Evolutionary conservation across 1,140 invertebrate species (phyloP), one percentile per base, ranked within the genome.

Genomic region (Pentalonia nigronervosa): DNA sequence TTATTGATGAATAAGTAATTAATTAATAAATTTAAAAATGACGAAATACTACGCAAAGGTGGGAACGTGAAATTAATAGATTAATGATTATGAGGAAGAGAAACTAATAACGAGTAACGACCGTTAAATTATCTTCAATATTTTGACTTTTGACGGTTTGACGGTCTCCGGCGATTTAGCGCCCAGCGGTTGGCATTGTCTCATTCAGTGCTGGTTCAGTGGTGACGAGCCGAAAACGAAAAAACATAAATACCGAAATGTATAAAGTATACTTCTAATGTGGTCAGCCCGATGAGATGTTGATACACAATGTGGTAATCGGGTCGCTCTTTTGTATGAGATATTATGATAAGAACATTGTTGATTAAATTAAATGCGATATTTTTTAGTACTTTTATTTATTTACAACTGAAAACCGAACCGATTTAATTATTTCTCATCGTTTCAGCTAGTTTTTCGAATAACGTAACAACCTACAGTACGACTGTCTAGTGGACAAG

Each of bases 311-410:
- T 83, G 34, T 11, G 23, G 7, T 48, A 47, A 47, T 88, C 47
- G 8, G 36, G 86, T n/a, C 50, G 30, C 9, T 76, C 60, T 88
- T 48, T 48, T 41, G 14, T 45, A 88, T 76, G 17, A n/a, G 50
- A 89, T 89, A 89, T 41, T n/a, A 7, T n/a, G 50, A 89, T 89
- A 89, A 89, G 50, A 89, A 56, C 48, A 89, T 36, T 86, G 48
- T 89, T 89, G 88, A 89, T 56, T 89, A 89, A 89, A 89, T 56
- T 11, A 56, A 89, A 89, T 53, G 34, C n/a, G 6, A 53, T 53
- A 36, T 53, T 53, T 53, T 17, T 50, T 48, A 11, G 25, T 47
- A 30, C 25, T 87, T 87, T 30, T 50, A 34, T 88, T 88, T 48
- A 48, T n/a, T 48, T 30, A 47, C 60, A 76, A 76, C 60, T 76